phyloP scores from a whole-genome alignment of 2,888 invertebrate species.

The Perdita meconis region DNA sequence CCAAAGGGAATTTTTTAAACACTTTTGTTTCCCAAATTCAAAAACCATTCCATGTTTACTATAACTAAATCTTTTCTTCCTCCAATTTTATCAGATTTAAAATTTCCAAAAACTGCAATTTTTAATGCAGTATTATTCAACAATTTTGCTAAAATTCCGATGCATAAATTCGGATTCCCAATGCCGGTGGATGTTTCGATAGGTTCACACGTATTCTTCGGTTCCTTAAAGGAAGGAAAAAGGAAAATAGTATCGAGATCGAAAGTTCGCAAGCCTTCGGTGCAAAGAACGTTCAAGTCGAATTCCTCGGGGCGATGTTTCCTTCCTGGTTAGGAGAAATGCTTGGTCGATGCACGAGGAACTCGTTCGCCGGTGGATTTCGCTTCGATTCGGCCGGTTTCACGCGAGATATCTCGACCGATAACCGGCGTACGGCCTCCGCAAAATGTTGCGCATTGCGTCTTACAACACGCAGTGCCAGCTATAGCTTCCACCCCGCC shows the following conservation, averaged over 20 bases:
- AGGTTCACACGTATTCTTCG: no score
- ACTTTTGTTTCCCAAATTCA: no score
- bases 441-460: conserved; percentile 83
- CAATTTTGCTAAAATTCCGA: no score
- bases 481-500: conserved; percentile 53
- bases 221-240: background rate
- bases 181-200: no score
- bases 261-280: background rate
- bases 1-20: no score
- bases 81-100: no score
- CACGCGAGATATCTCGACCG: conserved; percentile 55
- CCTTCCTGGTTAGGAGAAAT: conserved; percentile 7
- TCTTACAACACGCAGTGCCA: conserved; percentile 73
- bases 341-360: background rate
- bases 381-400: conserved; percentile 50
- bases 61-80: no score
- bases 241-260: background rate
- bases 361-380: conserved; percentile 34
- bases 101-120: no score
- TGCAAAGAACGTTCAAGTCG: background rate
- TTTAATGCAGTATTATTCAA: no score
- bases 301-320: background rate
- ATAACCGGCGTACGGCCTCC: conserved; percentile 64
- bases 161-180: no score
- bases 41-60: no score